These are phyloP conservation scores for Hyles euphorbiae DNA, from an alignment of 1,140 invertebrate genomes.

Conservation along the genomic window DNA sequence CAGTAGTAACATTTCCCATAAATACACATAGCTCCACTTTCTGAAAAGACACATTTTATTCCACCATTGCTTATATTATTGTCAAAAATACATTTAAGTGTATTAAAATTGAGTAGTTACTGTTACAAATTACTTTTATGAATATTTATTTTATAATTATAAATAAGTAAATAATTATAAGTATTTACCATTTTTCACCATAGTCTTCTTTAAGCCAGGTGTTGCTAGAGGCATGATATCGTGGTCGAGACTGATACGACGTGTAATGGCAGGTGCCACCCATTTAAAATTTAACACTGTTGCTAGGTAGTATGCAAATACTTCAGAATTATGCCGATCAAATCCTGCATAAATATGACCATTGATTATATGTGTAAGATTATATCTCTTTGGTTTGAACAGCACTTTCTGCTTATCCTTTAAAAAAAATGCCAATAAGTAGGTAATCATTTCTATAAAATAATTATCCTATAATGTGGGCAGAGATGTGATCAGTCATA, in stretches of 20 bases:
- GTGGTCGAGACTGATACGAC: slow-evolving; percentile 83
- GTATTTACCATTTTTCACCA: slow-evolving; percentile 60
- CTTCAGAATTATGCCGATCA: slow-evolving; percentile 95
- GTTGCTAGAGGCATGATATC: slow-evolving; percentile 86
- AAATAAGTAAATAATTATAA: not conserved
- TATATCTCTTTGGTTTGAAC: slow-evolving; percentile 95
- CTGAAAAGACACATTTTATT: slow-evolving; percentile 30
- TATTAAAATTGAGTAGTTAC: not conserved
- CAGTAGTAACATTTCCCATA: slow-evolving; percentile 95
- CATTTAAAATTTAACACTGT: slow-evolving; percentile 86
- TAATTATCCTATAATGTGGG: no score
- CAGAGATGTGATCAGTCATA: no score
- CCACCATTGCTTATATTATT: not conserved
- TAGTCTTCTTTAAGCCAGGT: slow-evolving; percentile 79
- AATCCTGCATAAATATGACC: slow-evolving; percentile 91
- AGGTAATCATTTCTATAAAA: no score
- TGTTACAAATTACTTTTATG: not conserved
- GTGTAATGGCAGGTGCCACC: slow-evolving; percentile 86
- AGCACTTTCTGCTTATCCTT: slow-evolving; percentile 85
- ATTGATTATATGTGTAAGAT: slow-evolving; percentile 82
- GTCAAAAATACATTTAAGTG: not conserved
- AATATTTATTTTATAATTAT: not conserved
- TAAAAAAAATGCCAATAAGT: slow-evolving; percentile 26
- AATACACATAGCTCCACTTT: slow-evolving; percentile 81
- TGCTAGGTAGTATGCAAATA: slow-evolving; percentile 94